These are phyloP conservation scores for Phasianus colchicus DNA, from an alignment of 2,113 vertebrate species.

Conservation along the genomic window DNA sequence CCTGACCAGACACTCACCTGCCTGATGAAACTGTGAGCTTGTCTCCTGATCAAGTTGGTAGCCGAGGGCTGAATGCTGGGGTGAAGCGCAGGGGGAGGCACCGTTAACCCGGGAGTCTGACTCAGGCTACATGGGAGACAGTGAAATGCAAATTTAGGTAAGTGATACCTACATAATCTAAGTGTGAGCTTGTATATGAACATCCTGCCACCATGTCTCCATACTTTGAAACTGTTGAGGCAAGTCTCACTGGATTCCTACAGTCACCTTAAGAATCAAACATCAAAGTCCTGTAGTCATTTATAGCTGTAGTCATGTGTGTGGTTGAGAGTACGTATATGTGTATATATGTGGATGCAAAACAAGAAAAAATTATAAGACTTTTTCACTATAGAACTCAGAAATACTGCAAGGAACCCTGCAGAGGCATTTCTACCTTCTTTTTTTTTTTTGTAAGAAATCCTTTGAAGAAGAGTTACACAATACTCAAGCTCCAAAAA, in stretches of 20 bases:
- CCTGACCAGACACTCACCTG: conserved; percentile 79
- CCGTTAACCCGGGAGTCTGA: conserved; percentile 88
- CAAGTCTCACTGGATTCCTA: not conserved
- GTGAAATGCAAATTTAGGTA: not conserved
- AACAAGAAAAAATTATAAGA: not conserved
- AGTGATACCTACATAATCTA: not conserved
- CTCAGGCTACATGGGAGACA: conserved; percentile 83
- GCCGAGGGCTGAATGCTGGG: conserved; percentile 74
- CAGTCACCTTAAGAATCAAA: not conserved
- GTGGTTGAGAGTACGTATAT: not conserved
- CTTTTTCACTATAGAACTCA: not conserved
- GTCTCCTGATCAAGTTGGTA: conserved; percentile 78
- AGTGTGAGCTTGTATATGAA: not conserved
- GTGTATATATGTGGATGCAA: not conserved
- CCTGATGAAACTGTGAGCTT: conserved; percentile 81
- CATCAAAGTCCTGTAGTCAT: fast-evolving
- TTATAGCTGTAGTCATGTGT: not conserved
- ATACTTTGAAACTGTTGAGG: not conserved
- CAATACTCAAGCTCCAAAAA: not conserved
- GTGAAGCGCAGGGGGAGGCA: conserved; percentile 81
- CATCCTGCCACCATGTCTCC: not conserved
- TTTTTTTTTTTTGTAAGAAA: not conserved
- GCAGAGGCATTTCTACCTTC: not conserved
- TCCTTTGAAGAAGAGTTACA: not conserved
- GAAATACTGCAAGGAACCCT: not conserved